Evolutionary conservation across 2,113 vertebrate species (phyloP).

Genomic region (Charadrius vociferus): DNA sequence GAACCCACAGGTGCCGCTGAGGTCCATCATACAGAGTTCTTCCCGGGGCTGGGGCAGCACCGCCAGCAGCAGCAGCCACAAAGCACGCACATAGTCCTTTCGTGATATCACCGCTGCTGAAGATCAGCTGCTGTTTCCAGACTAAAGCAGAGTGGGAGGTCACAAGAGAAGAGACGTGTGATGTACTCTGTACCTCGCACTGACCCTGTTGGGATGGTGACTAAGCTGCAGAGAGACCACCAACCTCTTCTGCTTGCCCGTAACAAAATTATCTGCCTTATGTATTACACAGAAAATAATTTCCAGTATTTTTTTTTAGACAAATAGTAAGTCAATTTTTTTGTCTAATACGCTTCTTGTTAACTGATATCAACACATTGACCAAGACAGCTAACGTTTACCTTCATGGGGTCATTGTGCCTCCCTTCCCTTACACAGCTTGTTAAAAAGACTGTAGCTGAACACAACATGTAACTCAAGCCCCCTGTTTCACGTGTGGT

Average conservation of each 20-base stretch:
- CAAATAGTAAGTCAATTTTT: rapidly evolving
- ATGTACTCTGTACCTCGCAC: not conserved
- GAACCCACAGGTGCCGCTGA: not conserved
- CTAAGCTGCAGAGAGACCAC: not conserved
- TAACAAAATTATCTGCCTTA: not conserved
- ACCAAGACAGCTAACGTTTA: not conserved
- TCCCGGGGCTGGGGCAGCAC: not conserved
- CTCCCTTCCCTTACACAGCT: not conserved
- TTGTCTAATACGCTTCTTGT: not conserved
- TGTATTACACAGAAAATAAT: not conserved
- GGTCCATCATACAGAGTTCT: rapidly evolving
- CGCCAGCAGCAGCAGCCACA: not conserved
- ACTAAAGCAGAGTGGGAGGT: not conserved
- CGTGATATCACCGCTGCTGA: not conserved
- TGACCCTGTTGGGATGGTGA: not conserved
- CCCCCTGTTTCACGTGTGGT: rapidly evolving
- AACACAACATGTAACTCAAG: not conserved
- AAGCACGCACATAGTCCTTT: rapidly evolving
- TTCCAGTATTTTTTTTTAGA: not conserved
- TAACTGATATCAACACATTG: not conserved
- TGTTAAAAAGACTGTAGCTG: not conserved
- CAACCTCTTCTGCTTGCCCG: not conserved
- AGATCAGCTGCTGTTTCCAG: not conserved
- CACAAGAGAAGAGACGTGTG: not conserved
- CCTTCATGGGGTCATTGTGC: not conserved